Conservation (phyloP, 2,113 vertebrate species). For the Rhombomys opimus region DNA sequence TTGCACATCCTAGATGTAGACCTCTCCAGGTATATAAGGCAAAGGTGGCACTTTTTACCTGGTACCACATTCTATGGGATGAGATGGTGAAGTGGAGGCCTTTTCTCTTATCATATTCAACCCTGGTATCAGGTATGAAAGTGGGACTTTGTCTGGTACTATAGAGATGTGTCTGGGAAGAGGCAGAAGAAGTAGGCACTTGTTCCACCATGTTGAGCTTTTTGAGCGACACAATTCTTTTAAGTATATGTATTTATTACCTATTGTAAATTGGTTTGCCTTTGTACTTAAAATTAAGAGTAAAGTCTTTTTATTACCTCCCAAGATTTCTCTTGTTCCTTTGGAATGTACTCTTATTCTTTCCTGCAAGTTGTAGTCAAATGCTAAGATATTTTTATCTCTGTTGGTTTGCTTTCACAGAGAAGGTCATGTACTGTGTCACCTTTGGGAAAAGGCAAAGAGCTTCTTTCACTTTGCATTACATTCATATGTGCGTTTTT, state of each 20-base stretch:
- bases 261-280: neutral
- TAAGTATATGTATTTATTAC: neutral
- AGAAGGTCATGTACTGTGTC: neutral
- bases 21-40: neutral
- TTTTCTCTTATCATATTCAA: neutral
- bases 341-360: neutral
- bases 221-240: neutral
- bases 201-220: neutral
- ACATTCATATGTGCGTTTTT: too few relatives aligned
- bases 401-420: neutral
- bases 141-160: neutral
- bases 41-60: neutral
- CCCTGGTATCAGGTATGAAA: too few relatives aligned
- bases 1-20: neutral
- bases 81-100: neutral
- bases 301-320: neutral
- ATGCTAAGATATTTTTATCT: neutral
- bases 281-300: neutral
- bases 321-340: accelerated
- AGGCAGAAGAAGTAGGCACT: too few relatives aligned
- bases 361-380: neutral
- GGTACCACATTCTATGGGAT: neutral
- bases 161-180: neutral
- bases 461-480: neutral
- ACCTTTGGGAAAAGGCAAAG: neutral